A percentile compares a stretch with the other conserved stretches of the same genome.
These are phyloP conservation scores for Papilio dardanus DNA, from an alignment of 1,140 invertebrate genomes.

Conservation along the genomic window DNA sequence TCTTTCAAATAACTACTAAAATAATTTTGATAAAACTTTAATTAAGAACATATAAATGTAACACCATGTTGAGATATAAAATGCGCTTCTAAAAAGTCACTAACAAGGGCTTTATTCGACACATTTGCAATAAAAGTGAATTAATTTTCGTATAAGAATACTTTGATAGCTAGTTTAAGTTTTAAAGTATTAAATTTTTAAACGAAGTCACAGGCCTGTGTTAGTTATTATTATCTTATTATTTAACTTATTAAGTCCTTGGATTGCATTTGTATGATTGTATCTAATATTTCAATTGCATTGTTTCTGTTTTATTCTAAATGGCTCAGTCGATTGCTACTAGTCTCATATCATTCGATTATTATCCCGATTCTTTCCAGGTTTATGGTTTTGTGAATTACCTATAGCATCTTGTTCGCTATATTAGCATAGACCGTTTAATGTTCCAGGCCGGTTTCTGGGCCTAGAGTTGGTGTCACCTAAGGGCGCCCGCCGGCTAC, in stretches of 20 bases:
- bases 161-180: not conserved
- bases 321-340: not conserved
- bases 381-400: not conserved
- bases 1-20: no score
- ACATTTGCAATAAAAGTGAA: no score
- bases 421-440: slow-evolving; percentile 25
- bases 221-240: not conserved
- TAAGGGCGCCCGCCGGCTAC: slow-evolving; percentile 53
- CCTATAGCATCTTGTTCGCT: not conserved
- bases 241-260: not conserved
- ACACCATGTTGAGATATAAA: no score
- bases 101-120: no score
- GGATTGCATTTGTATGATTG: not conserved
- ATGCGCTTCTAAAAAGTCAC: no score
- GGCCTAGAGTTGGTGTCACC: slow-evolving; percentile 70
- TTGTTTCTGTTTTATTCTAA: not conserved
- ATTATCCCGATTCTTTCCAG: no score
- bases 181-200: not conserved
- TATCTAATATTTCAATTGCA: not conserved
- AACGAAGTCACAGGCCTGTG: not conserved
- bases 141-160: no score
- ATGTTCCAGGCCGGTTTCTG: slow-evolving; percentile 73
- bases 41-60: no score
- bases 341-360: not conserved
- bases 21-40: no score